Percentiles rank a stretch among this genome's conserved stretches.
Evolutionary conservation across 1,140 invertebrate genomes (phyloP).

Genomic region (Meloidogyne hapla): DNA sequence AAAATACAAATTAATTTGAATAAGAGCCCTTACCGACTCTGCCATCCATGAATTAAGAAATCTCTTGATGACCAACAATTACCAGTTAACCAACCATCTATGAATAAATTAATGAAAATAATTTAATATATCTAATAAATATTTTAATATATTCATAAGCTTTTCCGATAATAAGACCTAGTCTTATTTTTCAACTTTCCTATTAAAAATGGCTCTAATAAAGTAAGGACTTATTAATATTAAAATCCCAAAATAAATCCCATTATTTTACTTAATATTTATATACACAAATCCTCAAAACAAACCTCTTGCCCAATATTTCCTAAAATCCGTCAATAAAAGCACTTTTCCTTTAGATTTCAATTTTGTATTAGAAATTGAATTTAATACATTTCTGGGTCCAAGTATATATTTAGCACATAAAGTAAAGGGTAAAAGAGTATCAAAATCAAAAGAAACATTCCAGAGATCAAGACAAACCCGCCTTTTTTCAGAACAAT

Average conservation of each 20-base stretch:
- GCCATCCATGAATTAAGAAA: constrained; percentile 42
- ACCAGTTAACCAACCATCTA: constrained; percentile 46
- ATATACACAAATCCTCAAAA: too few relatives aligned
- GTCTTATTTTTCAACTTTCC: too few relatives aligned
- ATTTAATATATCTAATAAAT: too few relatives aligned
- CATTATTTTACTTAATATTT: too few relatives aligned
- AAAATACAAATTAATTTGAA: too few relatives aligned
- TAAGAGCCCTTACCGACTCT: constrained; percentile 11
- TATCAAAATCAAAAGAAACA: constrained; percentile 31
- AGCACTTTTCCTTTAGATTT: constrained; percentile 4
- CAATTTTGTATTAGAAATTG: not conserved
- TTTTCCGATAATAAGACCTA: too few relatives aligned
- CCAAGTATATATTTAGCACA: constrained; percentile 43
- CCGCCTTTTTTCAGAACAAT: not conserved
- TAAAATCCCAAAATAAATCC: too few relatives aligned
- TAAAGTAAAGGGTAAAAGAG: constrained; percentile 25
- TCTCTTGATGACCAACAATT: constrained; percentile 38
- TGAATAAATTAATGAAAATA: not conserved
- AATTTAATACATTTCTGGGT: constrained; percentile 28
- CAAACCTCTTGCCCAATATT: constrained; percentile 41
- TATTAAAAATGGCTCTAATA: too few relatives aligned
- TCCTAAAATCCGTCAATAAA: constrained; percentile 12
- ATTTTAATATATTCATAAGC: too few relatives aligned
- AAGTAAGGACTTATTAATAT: too few relatives aligned
- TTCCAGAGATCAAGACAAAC: constrained; percentile 34